These are phyloP conservation scores for Eulemur mongoz DNA, from an alignment of 2,797 vertebrate species.

Conservation along the genomic window DNA sequence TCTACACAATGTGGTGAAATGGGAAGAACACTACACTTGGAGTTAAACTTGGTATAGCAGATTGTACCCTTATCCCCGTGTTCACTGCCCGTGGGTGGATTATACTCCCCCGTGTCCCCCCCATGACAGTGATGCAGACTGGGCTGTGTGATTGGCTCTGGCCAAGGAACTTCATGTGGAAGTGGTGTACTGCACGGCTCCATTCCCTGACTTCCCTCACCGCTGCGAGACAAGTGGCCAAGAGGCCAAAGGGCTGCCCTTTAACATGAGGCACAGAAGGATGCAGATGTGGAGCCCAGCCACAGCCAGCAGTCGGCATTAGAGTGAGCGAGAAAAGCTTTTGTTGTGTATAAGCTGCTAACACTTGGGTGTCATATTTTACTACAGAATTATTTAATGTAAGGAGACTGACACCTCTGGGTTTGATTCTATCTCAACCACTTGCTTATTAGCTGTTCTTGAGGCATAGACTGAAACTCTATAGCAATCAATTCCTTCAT, in stretches of 20 bases:
- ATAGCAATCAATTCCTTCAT: neutral
- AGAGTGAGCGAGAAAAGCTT: neutral
- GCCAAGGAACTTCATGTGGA: neutral
- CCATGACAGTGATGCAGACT: no score
- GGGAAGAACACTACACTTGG: neutral
- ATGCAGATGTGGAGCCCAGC: neutral
- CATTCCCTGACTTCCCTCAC: neutral
- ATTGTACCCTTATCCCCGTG: fast-evolving
- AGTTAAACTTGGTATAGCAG: neutral
- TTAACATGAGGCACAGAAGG: neutral
- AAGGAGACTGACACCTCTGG: neutral
- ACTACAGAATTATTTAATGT: neutral
- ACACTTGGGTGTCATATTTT: neutral
- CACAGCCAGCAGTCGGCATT: neutral
- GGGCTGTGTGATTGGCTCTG: no score
- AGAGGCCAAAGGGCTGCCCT: neutral
- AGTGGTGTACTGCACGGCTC: neutral
- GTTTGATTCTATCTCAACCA: neutral
- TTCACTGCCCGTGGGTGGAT: neutral
- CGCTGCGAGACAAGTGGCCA: neutral
- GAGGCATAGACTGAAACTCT: neutral
- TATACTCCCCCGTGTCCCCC: neutral
- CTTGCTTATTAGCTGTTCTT: neutral
- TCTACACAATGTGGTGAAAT: neutral
- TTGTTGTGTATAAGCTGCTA: neutral